Evolutionary conservation across 1,140 invertebrate genomes (phyloP), one percentile per base, ranked within the genome.

Genomic region (Drosophila varians): DNA sequence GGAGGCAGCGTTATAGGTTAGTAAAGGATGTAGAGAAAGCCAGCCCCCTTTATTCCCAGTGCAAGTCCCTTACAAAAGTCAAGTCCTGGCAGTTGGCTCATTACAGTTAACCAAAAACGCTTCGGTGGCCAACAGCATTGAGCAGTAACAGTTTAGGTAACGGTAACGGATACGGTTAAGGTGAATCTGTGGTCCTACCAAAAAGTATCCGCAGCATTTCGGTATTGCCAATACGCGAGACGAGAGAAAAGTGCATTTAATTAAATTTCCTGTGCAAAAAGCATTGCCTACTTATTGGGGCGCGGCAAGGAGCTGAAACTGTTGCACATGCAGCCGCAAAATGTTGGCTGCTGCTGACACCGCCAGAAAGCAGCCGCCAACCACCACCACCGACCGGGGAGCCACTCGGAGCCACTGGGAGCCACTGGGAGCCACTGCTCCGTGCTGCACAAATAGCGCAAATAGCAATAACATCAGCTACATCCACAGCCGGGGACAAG

Each of bases 261-360:
- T 86, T 86, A 79, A 84, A 84, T 86, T 84, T 84, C 80, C 80
- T 76, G 57, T 19, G 45, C 46, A 65, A 60, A 72, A 72, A 61
- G 48, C 52, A 38, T 66, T 80, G 79, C 75, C 80, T 86, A 84
- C 65, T 79, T 83, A 68, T 56, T 26, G 51, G 70, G 36, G 42
- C 21, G 36, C 21, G 28, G 34, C 28, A 62, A 31, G 36, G 36
- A 38, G 2, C n/a, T 65, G 71, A 66, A 84, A 72, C 79, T 84
- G 79, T 83, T 84, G 78, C 80, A 71, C 57, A 53, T 53, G 52
- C 54, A 65, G 58, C 79, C 79, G 54, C 76, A 80, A 76, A 79
- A 72, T 74, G 68, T 49, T 77, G 53, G 48, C 68, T 82, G 51
- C 62, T 43, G 36, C 36, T 21, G 60, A 64, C 25, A 73, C 45